Conservation (phyloP, 2,113 vertebrate species). For the Ptychochromis oligacanthus region DNA sequence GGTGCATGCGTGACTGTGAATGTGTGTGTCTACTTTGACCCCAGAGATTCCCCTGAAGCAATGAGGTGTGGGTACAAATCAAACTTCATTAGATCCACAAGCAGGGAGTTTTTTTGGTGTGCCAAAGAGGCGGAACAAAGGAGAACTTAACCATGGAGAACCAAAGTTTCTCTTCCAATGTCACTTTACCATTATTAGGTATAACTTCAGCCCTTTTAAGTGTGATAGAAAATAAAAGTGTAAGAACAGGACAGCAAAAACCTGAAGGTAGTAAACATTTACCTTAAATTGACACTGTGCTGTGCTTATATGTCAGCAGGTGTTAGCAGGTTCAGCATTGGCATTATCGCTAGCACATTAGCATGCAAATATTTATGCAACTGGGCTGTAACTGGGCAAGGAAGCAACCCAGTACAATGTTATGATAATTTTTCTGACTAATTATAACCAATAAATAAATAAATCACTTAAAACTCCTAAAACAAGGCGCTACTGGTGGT, state of each 20-base stretch:
- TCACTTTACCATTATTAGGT: neutral
- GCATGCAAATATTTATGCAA: neutral
- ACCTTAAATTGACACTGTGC: neutral
- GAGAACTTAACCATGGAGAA: neutral
- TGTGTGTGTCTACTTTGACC: constrained; percentile 26
- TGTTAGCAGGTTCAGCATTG: neutral
- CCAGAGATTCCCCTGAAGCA: constrained; percentile 30
- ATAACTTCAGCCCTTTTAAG: neutral
- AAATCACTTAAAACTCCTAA: neutral
- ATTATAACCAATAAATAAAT: neutral
- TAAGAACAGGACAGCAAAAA: neutral
- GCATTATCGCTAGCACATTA: neutral
- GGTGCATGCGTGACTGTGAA: neutral
- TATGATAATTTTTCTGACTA: neutral
- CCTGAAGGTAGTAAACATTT: neutral
- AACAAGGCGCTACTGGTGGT: neutral
- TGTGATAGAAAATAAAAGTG: neutral
- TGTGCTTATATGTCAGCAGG: neutral
- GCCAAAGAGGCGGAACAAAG: neutral
- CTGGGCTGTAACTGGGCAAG: neutral
- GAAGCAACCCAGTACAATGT: neutral
- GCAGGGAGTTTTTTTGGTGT: neutral
- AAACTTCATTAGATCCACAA: constrained; percentile 55
- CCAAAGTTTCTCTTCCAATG: neutral
- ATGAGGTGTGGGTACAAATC: constrained; percentile 48